Conservation (phyloP, 2,113 vertebrate genomes). For the Cottus gobio region DNA sequence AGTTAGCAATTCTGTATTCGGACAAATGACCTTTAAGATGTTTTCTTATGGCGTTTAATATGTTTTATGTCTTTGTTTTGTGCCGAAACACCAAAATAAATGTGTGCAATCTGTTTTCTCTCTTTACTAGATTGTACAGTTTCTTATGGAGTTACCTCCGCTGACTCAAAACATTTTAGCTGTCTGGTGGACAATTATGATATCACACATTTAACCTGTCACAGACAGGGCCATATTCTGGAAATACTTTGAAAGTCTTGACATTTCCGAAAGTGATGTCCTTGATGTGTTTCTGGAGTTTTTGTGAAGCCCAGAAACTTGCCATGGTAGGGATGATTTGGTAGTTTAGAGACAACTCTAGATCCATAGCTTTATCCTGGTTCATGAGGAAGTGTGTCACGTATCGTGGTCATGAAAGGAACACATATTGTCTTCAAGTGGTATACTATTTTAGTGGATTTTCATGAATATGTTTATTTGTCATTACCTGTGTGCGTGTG, state of each 20-base stretch:
- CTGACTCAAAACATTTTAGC: background rate
- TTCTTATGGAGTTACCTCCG: background rate
- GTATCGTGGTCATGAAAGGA: background rate
- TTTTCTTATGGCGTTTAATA: background rate
- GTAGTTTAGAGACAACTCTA: too few relatives aligned
- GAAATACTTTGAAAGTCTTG: background rate
- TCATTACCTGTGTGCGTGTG: background rate
- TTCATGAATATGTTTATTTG: background rate
- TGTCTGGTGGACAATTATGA: background rate
- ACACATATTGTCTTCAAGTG: background rate
- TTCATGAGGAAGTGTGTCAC: background rate
- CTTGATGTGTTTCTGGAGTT: slow-evolving; percentile 13
- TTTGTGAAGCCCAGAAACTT: background rate
- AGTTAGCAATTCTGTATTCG: slow-evolving; percentile 4
- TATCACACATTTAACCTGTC: slow-evolving; percentile 6
- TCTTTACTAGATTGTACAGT: background rate
- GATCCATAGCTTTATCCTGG: background rate
- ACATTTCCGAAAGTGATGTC: background rate
- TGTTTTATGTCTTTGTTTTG: background rate
- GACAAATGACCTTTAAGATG: background rate
- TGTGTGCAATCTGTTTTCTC: background rate
- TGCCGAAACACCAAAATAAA: background rate
- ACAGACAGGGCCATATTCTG: background rate
- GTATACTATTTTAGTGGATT: background rate
- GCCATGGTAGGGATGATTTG: too few relatives aligned